phyloP scores from a whole-genome alignment of 2,888 invertebrate species.

The Beris chalybata region DNA sequence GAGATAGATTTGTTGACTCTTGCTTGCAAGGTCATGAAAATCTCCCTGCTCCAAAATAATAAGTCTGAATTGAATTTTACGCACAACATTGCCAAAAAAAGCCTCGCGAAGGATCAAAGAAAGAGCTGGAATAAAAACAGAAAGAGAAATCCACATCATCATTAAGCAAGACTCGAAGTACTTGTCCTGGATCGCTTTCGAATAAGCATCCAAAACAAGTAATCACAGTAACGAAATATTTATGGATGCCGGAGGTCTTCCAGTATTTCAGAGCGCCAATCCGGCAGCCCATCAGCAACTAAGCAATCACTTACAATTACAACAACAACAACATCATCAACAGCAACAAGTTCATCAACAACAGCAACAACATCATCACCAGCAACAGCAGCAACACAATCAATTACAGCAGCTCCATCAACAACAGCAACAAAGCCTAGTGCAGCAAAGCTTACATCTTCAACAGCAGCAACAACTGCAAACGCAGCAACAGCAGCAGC shows the following conservation, averaged over 20 bases:
- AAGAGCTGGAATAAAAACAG: neutral
- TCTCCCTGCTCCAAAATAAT: too few species aligned
- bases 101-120: conserved; percentile 3
- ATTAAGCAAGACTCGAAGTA: conserved; percentile 14
- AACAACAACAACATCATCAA: conserved; percentile 51
- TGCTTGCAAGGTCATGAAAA: neutral
- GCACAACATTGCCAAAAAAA: neutral
- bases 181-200: conserved; percentile 41
- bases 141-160: neutral
- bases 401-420: conserved; percentile 55
- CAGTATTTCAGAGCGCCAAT: conserved; percentile 58
- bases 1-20: conserved; percentile 21
- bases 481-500: conserved; percentile 41
- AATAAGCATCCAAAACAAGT: conserved; percentile 44
- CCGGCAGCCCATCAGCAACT: conserved; percentile 51
- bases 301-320: conserved; percentile 38
- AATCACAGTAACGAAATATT: conserved; percentile 50
- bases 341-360: conserved; percentile 57
- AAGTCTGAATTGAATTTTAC: too few species aligned
- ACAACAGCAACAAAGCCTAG: conserved; percentile 46
- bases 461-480: conserved; percentile 44
- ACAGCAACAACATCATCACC: conserved; percentile 50
- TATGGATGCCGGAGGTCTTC: conserved; percentile 58
- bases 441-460: conserved; percentile 39
- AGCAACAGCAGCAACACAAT: conserved; percentile 63